phyloP scores from a whole-genome alignment of 2,797 vertebrate species.

The Cetoscarus ocellatus region DNA sequence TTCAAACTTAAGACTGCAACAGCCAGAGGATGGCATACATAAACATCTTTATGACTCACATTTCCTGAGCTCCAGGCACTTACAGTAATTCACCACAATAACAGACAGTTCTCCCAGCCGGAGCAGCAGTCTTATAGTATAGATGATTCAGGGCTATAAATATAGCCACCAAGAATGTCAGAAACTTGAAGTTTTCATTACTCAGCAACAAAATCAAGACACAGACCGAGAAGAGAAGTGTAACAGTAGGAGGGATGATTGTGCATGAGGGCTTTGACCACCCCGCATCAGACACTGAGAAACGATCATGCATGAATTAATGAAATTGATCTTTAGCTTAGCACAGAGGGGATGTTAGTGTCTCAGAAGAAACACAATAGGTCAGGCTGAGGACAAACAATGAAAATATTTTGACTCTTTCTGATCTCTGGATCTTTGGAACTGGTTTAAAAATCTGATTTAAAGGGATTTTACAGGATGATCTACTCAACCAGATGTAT shows the following conservation, averaged over 20 bases:
- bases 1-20: not conserved
- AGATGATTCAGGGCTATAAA: conserved; percentile 10
- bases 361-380: not conserved
- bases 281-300: conserved; percentile 4
- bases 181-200: conserved; percentile 26
- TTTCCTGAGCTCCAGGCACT: conserved; percentile 8
- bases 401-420: too few species aligned
- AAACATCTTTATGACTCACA: conserved; percentile 7
- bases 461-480: too few species aligned
- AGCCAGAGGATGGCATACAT: not conserved
- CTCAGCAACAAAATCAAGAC: conserved; percentile 22
- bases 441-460: too few species aligned
- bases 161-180: conserved; percentile 14
- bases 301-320: conserved; percentile 55
- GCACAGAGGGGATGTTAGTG: not conserved
- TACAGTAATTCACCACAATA: conserved; percentile 16
- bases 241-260: conserved; percentile 30
- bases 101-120: not conserved
- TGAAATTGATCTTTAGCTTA: conserved; percentile 28
- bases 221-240: not conserved
- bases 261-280: conserved; percentile 43
- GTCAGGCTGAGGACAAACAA: too few species aligned
- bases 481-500: too few species aligned
- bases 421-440: too few species aligned
- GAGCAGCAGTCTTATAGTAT: not conserved